phyloP scores from a whole-genome alignment of 2,888 invertebrate species.

The Oconnorella tubifera region DNA sequence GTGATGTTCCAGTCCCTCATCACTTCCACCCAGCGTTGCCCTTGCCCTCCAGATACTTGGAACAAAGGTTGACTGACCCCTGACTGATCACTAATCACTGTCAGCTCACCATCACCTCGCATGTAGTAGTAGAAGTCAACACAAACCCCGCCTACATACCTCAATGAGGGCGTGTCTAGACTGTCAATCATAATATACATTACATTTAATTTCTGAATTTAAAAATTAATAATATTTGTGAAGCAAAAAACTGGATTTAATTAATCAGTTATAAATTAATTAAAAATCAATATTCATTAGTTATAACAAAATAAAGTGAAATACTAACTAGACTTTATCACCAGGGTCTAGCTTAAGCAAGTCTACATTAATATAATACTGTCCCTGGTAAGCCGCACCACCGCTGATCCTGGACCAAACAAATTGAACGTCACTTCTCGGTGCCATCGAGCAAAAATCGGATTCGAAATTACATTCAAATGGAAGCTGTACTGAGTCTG shows the following conservation, averaged over 20 bases:
- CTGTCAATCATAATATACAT: constrained; percentile 23
- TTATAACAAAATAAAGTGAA: too few species aligned
- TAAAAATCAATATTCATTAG: too few species aligned
- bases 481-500: constrained; percentile 6
- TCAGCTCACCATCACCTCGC: constrained; percentile 24
- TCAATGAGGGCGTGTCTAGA: constrained; percentile 11
- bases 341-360: too few species aligned
- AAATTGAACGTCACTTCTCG: constrained; percentile 36
- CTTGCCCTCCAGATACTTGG: constrained; percentile 6
- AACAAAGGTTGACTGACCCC: constrained; percentile 4
- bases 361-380: too few species aligned
- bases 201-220: too few species aligned
- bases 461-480: constrained; percentile 21
- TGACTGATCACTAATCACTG: constrained; percentile 1
- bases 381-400: too few species aligned
- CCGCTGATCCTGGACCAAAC: constrained; percentile 34
- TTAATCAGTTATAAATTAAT: not conserved
- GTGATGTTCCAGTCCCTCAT: constrained; percentile 1
- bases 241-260: not conserved
- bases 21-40: constrained; percentile 1
- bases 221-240: not conserved
- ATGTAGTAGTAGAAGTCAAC: constrained; percentile 19
- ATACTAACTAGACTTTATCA: too few species aligned
- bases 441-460: constrained; percentile 23
- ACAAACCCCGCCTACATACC: constrained; percentile 13